Evolutionary conservation across 2,888 invertebrate species (phyloP).

Genomic region (Siphlonurus alternatus): DNA sequence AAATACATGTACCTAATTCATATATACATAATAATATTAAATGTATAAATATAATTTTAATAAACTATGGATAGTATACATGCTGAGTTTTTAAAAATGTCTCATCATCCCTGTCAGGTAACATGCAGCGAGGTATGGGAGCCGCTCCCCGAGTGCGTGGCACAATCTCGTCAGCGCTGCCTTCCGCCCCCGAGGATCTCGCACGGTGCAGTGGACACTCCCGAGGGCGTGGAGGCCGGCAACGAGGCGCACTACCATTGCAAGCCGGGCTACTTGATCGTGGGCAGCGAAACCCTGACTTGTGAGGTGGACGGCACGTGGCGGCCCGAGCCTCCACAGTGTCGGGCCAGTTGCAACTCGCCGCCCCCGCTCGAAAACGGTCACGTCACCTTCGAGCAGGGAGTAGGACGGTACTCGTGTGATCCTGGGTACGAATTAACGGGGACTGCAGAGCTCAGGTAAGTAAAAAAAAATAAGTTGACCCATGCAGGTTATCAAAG

Average conservation of each 20-base stretch:
- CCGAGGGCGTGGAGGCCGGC: not conserved
- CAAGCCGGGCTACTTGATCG: not conserved
- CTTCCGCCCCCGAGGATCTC: not conserved
- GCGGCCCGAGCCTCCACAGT: not conserved
- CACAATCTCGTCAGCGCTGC: not conserved
- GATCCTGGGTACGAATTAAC: not conserved
- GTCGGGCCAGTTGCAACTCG: not conserved
- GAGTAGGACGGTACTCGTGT: not conserved
- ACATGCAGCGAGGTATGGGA: not conserved
- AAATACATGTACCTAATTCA: too few relatives aligned
- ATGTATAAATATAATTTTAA: too few relatives aligned
- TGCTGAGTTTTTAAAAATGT: too few relatives aligned
- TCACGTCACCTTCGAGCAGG: not conserved
- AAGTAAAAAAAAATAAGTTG: not conserved
- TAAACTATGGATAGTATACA: too few relatives aligned
- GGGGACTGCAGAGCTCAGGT: not conserved
- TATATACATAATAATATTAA: too few relatives aligned
- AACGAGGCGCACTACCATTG: not conserved
- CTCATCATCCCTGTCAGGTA: too few relatives aligned
- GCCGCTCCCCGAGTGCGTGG: not conserved
- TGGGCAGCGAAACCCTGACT: not conserved
- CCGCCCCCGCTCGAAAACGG: not conserved
- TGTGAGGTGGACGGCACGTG: not conserved
- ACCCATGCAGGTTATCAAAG: too few relatives aligned
- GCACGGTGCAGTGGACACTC: not conserved